Base-by-base conservation (phyloP, 2,888 invertebrate species). In the Clivina fossor region DNA sequence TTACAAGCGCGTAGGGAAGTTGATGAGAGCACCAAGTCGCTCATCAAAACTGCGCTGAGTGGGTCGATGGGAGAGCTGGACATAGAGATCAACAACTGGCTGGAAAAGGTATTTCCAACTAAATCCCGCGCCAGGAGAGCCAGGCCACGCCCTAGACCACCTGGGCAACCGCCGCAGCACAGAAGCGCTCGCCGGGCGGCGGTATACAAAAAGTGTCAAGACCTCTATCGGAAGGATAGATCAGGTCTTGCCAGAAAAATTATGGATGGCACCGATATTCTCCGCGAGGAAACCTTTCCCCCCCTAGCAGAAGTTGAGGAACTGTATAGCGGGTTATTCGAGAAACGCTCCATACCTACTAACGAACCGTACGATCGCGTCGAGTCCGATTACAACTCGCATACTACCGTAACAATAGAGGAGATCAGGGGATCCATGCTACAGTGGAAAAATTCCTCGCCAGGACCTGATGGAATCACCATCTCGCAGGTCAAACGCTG, bases 141-240 rank as follows among this genome's bases (percentile, higher is more conserved):
- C 1, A 2, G n/a, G 5, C 8, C 2, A 4, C 4, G 2, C 11
- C 4, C 20, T 2, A n/a, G 9, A 15, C 3, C 20, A 11, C 20
- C 11, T 13, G 4, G 11, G 2, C 1, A 9, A 7, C n/a, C 26
- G 30, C 30, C 46, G n/a, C 4, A 16, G 16, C 5, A 4, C n/a
- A 11, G 4, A 4, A 26, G 26, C 24, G 7, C 5, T n/a, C 5
- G 16, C 11, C 24, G 49, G 7, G 49, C 37, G 9, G 49, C 49
- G 1, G 38, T 24, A 8, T 49, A 26, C 9, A 38, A 38, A 15
- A 49, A 49, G 15, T 35, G 37, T 15, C 49, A 49, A 15, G 49
- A 49, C 38, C 26, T 49, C 26, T 49, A n/a, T 9, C 18, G 4
- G 1, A 37, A 49, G 16, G 16, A 20, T 4, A n/a, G 28, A 4